phyloP scores from a whole-genome alignment of 2,888 invertebrate species.

The Drosophila yooni region DNA sequence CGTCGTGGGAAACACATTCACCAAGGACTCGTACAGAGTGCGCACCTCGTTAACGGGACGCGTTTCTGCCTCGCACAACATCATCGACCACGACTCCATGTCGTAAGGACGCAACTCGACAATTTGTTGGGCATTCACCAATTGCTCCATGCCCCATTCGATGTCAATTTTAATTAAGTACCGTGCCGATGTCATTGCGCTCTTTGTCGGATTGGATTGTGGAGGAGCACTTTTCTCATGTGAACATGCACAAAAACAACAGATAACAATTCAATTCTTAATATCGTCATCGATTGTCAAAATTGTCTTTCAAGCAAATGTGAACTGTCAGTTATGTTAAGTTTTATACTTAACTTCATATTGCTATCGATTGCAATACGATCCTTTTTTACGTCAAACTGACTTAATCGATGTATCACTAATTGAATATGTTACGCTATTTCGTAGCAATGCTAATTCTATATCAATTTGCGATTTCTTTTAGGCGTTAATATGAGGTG shows the following conservation, averaged over 20 bases:
- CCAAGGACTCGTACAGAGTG: slow-evolving; percentile 96
- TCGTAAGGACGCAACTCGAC: slow-evolving; percentile 96
- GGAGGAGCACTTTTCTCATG: not conserved
- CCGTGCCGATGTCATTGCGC: slow-evolving; percentile 80
- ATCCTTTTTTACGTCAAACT: not conserved
- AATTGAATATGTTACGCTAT: not conserved
- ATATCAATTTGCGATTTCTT: too few relatives aligned
- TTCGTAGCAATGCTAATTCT: not conserved
- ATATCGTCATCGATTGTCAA: not conserved
- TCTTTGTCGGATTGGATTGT: not conserved
- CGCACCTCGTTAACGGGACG: slow-evolving; percentile 95
- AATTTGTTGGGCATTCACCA: slow-evolving; percentile 92
- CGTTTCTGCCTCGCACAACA: slow-evolving; percentile 96
- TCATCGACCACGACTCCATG: slow-evolving; percentile 98
- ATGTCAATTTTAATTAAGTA: slow-evolving; percentile 85
- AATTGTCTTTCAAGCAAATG: not conserved
- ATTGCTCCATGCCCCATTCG: slow-evolving; percentile 95
- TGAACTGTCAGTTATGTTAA: not conserved
- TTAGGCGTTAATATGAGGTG: too few relatives aligned
- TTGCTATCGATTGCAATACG: not conserved
- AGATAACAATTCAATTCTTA: not conserved
- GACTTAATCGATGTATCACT: not conserved
- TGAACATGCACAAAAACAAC: not conserved
- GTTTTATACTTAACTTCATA: not conserved
- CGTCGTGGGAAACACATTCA: slow-evolving; percentile 96